Evolutionary conservation across 2,113 vertebrate species (phyloP).

Genomic region (Salvelinus namaycush): DNA sequence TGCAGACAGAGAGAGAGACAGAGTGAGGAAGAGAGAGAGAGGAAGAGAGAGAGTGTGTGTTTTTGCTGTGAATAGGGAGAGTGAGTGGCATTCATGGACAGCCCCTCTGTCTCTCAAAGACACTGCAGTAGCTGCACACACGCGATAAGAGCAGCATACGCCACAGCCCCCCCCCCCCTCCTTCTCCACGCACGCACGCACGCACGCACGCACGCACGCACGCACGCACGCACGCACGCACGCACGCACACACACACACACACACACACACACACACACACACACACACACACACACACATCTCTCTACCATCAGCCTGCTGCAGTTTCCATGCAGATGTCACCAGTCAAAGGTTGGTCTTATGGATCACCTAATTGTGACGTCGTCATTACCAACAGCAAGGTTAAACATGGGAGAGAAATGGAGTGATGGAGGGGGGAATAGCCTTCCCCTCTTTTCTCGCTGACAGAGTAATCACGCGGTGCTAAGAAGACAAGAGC

Average conservation of each 20-base stretch:
- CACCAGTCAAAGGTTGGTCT: slow-evolving; percentile 49
- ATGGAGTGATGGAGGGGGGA: slow-evolving; percentile 1
- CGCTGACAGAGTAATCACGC: slow-evolving; percentile 19
- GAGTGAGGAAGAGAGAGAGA: slow-evolving; percentile 42
- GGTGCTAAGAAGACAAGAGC: slow-evolving; percentile 16
- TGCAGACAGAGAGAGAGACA: slow-evolving; percentile 26
- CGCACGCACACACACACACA: slow-evolving; percentile 17
- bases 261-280: not conserved
- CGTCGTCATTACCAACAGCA: slow-evolving; percentile 27
- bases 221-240: slow-evolving; percentile 20
- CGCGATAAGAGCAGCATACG: slow-evolving; percentile 73
- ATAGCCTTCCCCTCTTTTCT: slow-evolving; percentile 30
- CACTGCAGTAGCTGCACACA: slow-evolving; percentile 73
- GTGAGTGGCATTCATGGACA: slow-evolving; percentile 68
- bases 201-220: slow-evolving; percentile 23
- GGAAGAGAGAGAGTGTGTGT: slow-evolving; percentile 64
- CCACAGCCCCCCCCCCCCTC: slow-evolving; percentile 56
- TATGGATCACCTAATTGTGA: slow-evolving; percentile 33
- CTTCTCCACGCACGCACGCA: slow-evolving; percentile 40
- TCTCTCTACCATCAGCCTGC: slow-evolving; percentile 31
- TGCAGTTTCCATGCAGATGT: slow-evolving; percentile 46
- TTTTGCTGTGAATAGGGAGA: slow-evolving; percentile 14
- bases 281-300: slow-evolving; percentile 28
- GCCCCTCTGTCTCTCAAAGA: slow-evolving; percentile 71
- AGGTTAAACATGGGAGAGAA: slow-evolving; percentile 35